Evolutionary conservation across 1,140 invertebrate species (phyloP).

Genomic region (Drosophila gunungcola): DNA sequence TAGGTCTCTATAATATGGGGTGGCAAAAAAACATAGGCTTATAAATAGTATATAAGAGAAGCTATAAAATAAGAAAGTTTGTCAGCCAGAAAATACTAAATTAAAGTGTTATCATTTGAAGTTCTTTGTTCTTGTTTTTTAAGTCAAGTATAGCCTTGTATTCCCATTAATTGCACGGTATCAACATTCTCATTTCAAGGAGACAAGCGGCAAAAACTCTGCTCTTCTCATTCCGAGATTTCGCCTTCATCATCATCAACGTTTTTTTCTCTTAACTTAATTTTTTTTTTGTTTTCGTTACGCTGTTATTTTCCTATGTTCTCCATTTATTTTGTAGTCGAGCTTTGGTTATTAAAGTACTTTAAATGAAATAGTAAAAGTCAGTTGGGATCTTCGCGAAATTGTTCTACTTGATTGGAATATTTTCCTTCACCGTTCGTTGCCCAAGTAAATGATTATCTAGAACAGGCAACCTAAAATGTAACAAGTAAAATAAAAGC

Average conservation of each 20-base stretch:
- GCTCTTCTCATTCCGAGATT: constrained; percentile 38
- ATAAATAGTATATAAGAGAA: no score
- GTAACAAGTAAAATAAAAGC: not conserved
- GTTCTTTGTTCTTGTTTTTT: not conserved
- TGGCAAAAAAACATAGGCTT: no score
- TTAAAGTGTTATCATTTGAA: no score
- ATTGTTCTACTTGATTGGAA: constrained; percentile 17
- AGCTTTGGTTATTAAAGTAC: constrained; percentile 45
- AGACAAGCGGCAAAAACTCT: constrained; percentile 29
- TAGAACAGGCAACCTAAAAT: not conserved
- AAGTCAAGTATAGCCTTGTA: not conserved
- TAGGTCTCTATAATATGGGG: no score
- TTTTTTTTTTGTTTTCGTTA: constrained; percentile 6
- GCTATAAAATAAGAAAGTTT: no score
- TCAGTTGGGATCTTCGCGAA: constrained; percentile 14
- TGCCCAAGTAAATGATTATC: not conserved
- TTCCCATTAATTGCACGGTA: constrained; percentile 1
- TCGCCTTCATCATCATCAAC: constrained; percentile 44
- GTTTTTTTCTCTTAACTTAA: constrained; percentile 15
- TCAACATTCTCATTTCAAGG: constrained; percentile 43
- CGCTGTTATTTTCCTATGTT: constrained; percentile 22
- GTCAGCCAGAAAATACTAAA: no score
- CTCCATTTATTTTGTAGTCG: constrained; percentile 32
- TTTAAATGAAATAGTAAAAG: constrained; percentile 45
- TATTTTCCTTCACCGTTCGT: not conserved